Evolutionary conservation across 2,797 vertebrate species (phyloP), one percentile per base, ranked within the genome.

Genomic region (Otolemur crassicaudatus): DNA sequence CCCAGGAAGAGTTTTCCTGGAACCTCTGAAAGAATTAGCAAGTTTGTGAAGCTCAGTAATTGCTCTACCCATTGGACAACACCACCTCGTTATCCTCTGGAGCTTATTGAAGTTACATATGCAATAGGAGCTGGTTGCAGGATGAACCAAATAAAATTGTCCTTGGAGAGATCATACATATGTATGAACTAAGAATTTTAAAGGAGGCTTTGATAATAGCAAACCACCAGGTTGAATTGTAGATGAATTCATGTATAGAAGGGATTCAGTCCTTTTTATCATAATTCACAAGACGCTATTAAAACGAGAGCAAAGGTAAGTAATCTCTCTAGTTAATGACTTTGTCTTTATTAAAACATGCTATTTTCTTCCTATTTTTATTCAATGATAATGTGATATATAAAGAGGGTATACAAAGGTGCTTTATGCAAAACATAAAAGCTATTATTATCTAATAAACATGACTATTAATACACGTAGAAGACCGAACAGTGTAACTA

Each of bases 71-170:
- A 82, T 37, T 94, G 61, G 77, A 89, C 46, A 56, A 91, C 76
- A 89, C 91, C 9, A 85, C 27, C 63, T 96, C 80, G 89, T 96
- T 94, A 87, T 97, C 37, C 58, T 87, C 79, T 61, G 72, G 95
- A 75, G 34, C 12, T 92, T 93, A 96, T 17, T 97, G 75, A 97
- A 95, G 76, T 95, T 94, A 95, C 81, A 79, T 90, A 89, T 91
- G 77, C 75, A 92, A 27, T 34, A 85, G 73, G 67, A 90, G 17
- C 63, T 82, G n/a, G 72, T 49, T 67, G 89, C 49, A 84, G 49
- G 53, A 85, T 95, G 72, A 95, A 94, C 96, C 75, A 96, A 91
- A 87, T 87, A 96, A 96, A 97, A 97, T 58, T 93, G 76, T 97
- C 86, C 92, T 96, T 93, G 69, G 91, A 91, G 76, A 93, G 37